These are phyloP conservation scores for Fulmarus glacialis DNA, from an alignment of 2,113 vertebrate genomes.

Conservation along the genomic window DNA sequence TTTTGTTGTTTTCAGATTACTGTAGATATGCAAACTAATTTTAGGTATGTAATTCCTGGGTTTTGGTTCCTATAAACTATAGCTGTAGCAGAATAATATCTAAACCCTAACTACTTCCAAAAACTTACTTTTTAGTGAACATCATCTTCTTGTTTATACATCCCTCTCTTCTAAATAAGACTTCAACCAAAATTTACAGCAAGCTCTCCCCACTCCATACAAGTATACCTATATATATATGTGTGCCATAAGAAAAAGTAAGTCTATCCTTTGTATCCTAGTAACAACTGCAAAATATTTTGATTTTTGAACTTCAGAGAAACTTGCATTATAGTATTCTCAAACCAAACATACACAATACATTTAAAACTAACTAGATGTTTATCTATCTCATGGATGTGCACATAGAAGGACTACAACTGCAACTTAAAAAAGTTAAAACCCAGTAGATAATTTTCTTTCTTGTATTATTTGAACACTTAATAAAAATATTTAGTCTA, in stretches of 20 bases:
- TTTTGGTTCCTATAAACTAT: not conserved
- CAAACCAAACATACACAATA: not conserved
- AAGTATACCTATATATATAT: not conserved
- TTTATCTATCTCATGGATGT: slow-evolving; percentile 4
- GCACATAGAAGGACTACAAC: not conserved
- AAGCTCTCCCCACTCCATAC: not conserved
- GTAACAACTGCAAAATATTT: slow-evolving; percentile 63
- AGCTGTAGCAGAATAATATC: not conserved
- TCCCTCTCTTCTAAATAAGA: not conserved
- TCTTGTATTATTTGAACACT: not conserved
- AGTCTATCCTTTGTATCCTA: slow-evolving; percentile 53
- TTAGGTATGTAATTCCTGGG: not conserved
- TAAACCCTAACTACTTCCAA: slow-evolving; percentile 8
- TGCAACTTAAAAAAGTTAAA: not conserved
- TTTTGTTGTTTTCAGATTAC: not conserved
- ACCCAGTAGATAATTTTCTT: not conserved
- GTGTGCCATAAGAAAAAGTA: not conserved
- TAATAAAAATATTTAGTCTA: not conserved
- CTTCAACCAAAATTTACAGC: slow-evolving; percentile 33
- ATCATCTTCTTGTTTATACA: not conserved
- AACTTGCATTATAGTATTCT: slow-evolving; percentile 4
- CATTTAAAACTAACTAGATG: slow-evolving; percentile 41
- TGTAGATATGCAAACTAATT: not conserved
- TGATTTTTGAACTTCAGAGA: slow-evolving; percentile 1
- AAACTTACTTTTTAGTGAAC: not conserved